Conservation (phyloP, 1,140 invertebrate species). For the Nasonia vitripennis region DNA sequence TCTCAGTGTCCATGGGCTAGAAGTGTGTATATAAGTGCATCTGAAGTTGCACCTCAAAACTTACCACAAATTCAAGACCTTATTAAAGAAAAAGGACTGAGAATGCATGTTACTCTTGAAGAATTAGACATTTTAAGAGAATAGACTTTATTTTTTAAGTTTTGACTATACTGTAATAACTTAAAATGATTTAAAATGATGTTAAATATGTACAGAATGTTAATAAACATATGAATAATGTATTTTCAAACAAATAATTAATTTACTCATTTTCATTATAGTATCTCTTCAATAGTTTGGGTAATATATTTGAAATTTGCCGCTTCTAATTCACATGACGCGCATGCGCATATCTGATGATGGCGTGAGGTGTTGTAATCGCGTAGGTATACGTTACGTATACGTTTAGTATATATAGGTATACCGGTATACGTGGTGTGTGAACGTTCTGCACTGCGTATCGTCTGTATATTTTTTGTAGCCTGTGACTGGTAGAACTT, state of each 20-base stretch:
- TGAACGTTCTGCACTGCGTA: too few species aligned
- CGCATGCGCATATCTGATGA: too few species aligned
- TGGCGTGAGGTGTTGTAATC: too few species aligned
- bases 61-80: constrained; percentile 81
- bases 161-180: neutral
- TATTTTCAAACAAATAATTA: constrained; percentile 15
- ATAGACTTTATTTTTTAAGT: constrained; percentile 52
- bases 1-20: constrained; percentile 82
- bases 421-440: too few species aligned
- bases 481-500: neutral
- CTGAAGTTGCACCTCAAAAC: constrained; percentile 74
- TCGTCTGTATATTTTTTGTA: neutral
- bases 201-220: neutral
- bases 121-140: constrained; percentile 80
- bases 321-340: neutral
- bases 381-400: too few species aligned
- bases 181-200: neutral
- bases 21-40: constrained; percentile 72
- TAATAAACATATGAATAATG: neutral
- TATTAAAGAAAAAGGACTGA: constrained; percentile 82
- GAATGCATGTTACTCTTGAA: constrained; percentile 82
- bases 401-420: too few species aligned
- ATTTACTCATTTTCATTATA: neutral
- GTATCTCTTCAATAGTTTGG: neutral
- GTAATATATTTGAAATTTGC: neutral